Percentiles rank a stretch among this genome's conserved stretches.
Evolutionary conservation across 2,888 invertebrate species (phyloP).

Genomic region (Petrolisthes manimaculis): DNA sequence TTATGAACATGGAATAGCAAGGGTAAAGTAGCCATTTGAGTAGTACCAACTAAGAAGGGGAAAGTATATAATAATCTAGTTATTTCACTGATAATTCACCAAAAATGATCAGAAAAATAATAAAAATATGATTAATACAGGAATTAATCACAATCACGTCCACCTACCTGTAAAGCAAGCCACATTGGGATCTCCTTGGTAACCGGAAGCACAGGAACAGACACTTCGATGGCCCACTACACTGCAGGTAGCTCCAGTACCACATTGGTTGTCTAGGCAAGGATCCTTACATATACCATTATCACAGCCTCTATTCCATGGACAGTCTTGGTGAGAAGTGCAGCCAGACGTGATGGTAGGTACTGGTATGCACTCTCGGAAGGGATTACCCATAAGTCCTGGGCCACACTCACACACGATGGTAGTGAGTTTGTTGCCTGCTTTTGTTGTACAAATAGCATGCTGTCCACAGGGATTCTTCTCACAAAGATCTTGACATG

Average conservation of each 20-base stretch:
- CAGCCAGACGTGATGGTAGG: conserved; percentile 76
- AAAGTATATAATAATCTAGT: too few relatives aligned
- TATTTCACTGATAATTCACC: too few relatives aligned
- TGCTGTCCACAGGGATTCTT: conserved; percentile 75
- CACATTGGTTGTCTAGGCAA: conserved; percentile 81
- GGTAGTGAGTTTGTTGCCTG: conserved; percentile 86
- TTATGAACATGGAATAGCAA: background rate
- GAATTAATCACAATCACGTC: background rate
- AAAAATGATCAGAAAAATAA: too few relatives aligned
- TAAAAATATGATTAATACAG: too few relatives aligned
- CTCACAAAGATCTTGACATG: conserved; percentile 85
- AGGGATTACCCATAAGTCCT: conserved; percentile 84
- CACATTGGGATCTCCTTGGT: conserved; percentile 87
- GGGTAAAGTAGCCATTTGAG: too few relatives aligned
- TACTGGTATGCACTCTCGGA: conserved; percentile 74
- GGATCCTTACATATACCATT: conserved; percentile 83
- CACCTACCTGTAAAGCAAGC: conserved; percentile 76
- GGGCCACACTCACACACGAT: conserved; percentile 87
- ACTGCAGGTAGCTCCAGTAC: conserved; percentile 83
- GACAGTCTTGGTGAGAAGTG: conserved; percentile 82
- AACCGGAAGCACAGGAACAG: conserved; percentile 87
- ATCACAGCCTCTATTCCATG: conserved; percentile 84
- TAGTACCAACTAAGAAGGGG: too few relatives aligned
- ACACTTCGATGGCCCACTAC: conserved; percentile 87
- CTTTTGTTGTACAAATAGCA: conserved; percentile 79